Percentiles rank a stretch among this genome's conserved stretches.
Evolutionary conservation across 2,888 invertebrate species (phyloP).

Genomic region (Athalia cordata): DNA sequence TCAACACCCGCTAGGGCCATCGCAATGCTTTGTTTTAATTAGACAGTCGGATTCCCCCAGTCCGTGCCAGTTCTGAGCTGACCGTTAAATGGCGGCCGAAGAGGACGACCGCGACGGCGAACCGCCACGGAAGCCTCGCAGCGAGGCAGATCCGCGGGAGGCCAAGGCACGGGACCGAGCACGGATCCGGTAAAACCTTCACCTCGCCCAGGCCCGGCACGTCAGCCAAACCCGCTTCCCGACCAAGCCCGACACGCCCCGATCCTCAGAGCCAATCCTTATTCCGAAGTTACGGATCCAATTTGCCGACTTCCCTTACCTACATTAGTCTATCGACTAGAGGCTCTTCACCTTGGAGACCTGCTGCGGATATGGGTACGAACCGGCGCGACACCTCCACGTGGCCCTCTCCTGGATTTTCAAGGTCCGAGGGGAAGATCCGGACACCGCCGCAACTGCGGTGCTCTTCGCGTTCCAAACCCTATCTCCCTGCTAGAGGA

Average conservation of each 20-base stretch:
- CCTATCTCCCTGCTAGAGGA: too few species aligned
- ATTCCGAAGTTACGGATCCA: conserved; percentile 76
- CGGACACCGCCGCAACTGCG: too few species aligned
- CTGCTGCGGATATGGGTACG: conserved; percentile 86
- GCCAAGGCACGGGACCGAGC: too few species aligned
- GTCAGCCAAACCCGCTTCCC: conserved; percentile 63
- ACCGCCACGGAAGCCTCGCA: conserved; percentile 60
- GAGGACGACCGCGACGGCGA: too few species aligned
- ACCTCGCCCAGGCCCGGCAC: too few species aligned
- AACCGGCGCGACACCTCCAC: conserved; percentile 74
- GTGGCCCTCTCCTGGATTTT: conserved; percentile 72
- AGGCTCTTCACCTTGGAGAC: conserved; percentile 84
- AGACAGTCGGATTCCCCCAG: too few species aligned
- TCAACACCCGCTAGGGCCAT: conserved; percentile 79
- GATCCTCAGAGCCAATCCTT: conserved; percentile 77
- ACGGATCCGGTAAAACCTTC: too few species aligned
- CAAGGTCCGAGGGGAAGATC: too few species aligned
- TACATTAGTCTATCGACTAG: conserved; percentile 82
- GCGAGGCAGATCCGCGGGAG: too few species aligned
- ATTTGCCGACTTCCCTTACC: conserved; percentile 83
- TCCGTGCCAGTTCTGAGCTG: too few species aligned
- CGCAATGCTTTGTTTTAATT: conserved; percentile 72
- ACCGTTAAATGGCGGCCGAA: too few species aligned
- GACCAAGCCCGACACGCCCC: conserved; percentile 77
- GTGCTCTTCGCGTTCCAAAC: too few species aligned